A percentile compares a stretch with the other conserved stretches of the same genome.
Conservation (phyloP, 2,113 vertebrate genomes). For the Callionymus lyra region DNA sequence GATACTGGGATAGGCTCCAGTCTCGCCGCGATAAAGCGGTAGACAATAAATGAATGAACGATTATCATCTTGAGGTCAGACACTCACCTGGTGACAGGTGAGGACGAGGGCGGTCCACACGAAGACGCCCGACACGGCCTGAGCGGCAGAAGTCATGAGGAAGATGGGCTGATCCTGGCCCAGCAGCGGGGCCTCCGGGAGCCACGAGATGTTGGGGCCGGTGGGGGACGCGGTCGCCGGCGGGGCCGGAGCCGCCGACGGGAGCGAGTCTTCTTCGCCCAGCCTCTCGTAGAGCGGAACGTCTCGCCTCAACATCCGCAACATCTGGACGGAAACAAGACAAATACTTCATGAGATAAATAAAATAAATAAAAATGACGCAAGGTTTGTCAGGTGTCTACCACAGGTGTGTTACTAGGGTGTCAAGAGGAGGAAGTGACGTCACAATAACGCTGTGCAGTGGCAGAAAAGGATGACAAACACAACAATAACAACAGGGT, state of each 20-base stretch:
- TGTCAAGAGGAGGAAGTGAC: too few relatives aligned
- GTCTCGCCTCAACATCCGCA: constrained; percentile 55
- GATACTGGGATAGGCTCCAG: too few relatives aligned
- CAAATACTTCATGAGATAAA: too few relatives aligned
- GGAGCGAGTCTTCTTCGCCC: constrained; percentile 39
- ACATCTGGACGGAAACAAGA: constrained; percentile 34
- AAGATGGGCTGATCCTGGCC: constrained; percentile 82
- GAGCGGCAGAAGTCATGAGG: constrained; percentile 87
- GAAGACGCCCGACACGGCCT: constrained; percentile 93
- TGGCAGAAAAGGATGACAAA: constrained; percentile 1
- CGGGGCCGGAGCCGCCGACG: constrained; percentile 24
- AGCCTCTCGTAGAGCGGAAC: constrained; percentile 59
- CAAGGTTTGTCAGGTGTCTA: too few relatives aligned
- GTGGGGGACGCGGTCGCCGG: constrained; percentile 44
- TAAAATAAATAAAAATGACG: too few relatives aligned
- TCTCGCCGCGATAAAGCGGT: too few relatives aligned
- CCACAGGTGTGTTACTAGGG: too few relatives aligned
- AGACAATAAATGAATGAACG: too few relatives aligned
- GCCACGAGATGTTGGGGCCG: constrained; percentile 76
- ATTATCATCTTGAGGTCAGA: too few relatives aligned
- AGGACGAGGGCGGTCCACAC: constrained; percentile 95
- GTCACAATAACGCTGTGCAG: too few relatives aligned
- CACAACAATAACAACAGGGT: not conserved
- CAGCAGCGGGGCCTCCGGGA: constrained; percentile 74
- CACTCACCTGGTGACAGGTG: constrained; percentile 90